Evolutionary conservation across 2,888 invertebrate species (phyloP), one percentile per base, ranked within the genome.

Genomic region (Trissonchulus latispiculum): DNA sequence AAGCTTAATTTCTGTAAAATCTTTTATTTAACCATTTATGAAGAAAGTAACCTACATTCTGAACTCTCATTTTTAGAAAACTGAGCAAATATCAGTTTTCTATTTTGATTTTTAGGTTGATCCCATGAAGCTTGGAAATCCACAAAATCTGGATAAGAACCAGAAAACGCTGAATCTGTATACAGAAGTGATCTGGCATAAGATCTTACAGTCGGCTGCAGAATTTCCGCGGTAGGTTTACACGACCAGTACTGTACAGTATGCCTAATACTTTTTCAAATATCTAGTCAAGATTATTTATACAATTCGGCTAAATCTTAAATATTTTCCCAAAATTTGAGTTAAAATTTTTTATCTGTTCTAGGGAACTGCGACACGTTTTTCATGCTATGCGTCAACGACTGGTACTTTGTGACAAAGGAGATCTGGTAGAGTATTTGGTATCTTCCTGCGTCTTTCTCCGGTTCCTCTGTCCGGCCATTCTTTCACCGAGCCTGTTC

Each of bases 371-470:
- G 67, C 86, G 91, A 66, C 90, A 91, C 82, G 91, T 93, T 83
- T 94, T 94, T 84, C 89, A 90, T 75, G 90, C 90, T 77, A 91
- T 93, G 84, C 87, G 92, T 29, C 90, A 91, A 81, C 88, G 91
- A 15, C 85, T 93, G 80, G 87, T 88, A 75, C 88, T 89, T 72
- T 87, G 90, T 84, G 90, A 90, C 3, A 89, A 91, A 70, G 90
- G 90, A 79, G 92, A 93, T 80, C 89, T 93, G 81, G 90, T 91
- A 73, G 93, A 93, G 84, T 92, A 93, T 85, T 87, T 94, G 79
- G 92, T 94, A 83, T 92, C 92, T 76, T 93, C 92, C 0, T 93
- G 92, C 74, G 92, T 94, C 79, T 94, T 94, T 84, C 87, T 94
- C 76, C 88, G 94, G 76, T 94, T 94, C 85, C 87, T 94, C 48